Evolutionary conservation across 2,113 vertebrate genomes (phyloP), one percentile per base, ranked within the genome.

Genomic region (Oncorhynchus clarkii): DNA sequence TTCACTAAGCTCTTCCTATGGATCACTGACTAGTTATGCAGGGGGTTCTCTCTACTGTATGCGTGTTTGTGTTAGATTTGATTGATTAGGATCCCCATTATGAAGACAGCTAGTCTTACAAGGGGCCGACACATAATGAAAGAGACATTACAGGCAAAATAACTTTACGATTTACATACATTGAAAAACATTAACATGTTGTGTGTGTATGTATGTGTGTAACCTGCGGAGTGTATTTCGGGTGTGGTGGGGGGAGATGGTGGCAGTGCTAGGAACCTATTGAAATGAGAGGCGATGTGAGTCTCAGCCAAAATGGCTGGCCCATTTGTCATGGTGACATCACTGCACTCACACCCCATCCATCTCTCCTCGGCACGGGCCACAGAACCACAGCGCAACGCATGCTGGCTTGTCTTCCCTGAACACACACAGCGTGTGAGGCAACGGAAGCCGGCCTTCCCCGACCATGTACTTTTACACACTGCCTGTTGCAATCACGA

Each of bases 221-320:
- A 79, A 73, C 88, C 86, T 87, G 57, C 27, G 70, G 51, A 34
- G 67, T 67, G 66, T 70, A 24, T 66, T 11, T 45, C 9, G 9
- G 39, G 39, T 2, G 39, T 45, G 39, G 9, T 45, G 39, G 34
- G 39, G 16, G 64, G 22, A 29, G 54, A 39, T 26, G 31, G 68
- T 68, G 67, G 78, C 54, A 82, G 86, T 83, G 84, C 85, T 85
- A 88, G 86, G 88, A 93, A 90, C 92, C 93, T 94, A 94, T 94
- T 94, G 93, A 94, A 94, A 94, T 94, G 93, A 94, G 93, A 94
- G 90, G 91, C 91, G 92, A 94, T 91, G 92, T 93, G 90, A 93
- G 92, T 93, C 91, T 92, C 90, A 87, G 90, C 91, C 92, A 90
- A 89, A 89, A 88, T 87, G 84, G 89, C 86, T 81, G 81, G 87